These are phyloP conservation scores for Brachionus koreanus DNA, from an alignment of 1,140 invertebrate genomes.

Conservation along the genomic window DNA sequence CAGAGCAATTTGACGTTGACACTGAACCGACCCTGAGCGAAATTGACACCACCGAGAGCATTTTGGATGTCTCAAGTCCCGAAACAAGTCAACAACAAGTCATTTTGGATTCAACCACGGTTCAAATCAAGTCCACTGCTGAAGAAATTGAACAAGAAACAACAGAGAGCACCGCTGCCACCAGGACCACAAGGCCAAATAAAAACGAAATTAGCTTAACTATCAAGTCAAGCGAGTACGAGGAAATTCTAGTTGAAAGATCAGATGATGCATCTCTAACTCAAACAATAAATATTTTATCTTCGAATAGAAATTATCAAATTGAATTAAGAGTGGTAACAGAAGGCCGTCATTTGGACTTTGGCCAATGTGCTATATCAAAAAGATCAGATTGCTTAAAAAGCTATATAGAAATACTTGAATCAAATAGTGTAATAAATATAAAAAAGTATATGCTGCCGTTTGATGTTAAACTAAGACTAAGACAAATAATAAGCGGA, in stretches of 20 bases:
- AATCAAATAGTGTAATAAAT: background rate
- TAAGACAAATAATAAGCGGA: background rate
- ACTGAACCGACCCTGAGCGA: too few species aligned
- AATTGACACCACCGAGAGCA: too few species aligned
- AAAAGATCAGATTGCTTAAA: background rate
- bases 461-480: background rate
- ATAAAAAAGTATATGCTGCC: background rate
- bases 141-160: background rate
- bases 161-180: background rate
- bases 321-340: background rate
- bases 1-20: background rate
- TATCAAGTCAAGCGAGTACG: background rate
- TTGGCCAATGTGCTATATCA: constrained; percentile 25
- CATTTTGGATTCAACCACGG: background rate
- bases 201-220: background rate
- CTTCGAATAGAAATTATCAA: background rate
- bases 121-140: background rate
- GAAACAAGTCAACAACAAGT: background rate
- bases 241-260: background rate
- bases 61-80: background rate
- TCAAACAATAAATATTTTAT: background rate
- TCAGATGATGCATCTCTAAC: background rate
- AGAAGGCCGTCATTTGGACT: background rate
- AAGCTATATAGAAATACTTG: constrained; percentile 26
- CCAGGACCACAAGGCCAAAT: background rate